Base-by-base conservation (phyloP, 2,113 vertebrate species). In the Cranoglanis bouderius region DNA sequence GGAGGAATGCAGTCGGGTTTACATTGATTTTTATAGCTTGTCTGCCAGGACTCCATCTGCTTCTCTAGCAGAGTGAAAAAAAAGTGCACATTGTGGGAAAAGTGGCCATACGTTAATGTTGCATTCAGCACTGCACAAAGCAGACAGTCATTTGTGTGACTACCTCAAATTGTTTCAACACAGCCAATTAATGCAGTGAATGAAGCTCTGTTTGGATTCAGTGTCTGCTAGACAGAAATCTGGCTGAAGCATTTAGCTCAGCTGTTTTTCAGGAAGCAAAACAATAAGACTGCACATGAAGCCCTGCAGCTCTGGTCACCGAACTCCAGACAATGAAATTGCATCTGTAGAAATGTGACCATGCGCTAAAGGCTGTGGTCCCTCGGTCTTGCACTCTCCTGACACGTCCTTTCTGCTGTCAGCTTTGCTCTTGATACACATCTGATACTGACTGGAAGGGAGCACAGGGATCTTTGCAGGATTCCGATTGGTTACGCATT, bases 1-100 rank as follows among this genome's bases (percentile, higher is more conserved):
- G 83, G 86, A 88, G 89, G 90, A 91, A 93, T 92, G 91, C 92
- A 87, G 57, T 84, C n/a, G 67, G 87, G 90, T 93, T 88, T 32
- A 55, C 90, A 82, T 26, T 49, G 65, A 84, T 86, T 88, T 61
- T 77, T 24, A 82, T 38, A 55, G 59, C 35, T 35, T 55, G 61
- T 72, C 75, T 61, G 78, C 19, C 67, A 53, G n/a, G 51, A 84
- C 43, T 63, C 82, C 82, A 78, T 74, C 82, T 81, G 78, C 46
- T n/a, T 82, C 82, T 51, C 35, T 55, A 70, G 72, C 49, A 70
- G 49, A 63, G 84, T 74, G 55, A 83, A 72, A 26, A 53, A 82
- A 24, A 40, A 84, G 81, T 55, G 63, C 89, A 24, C 38, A 57
- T 82, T 80, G 75, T 90, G 55, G 84, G 84, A 88, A 86, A 74